phyloP scores from a whole-genome alignment of 2,888 invertebrate species.

The Sylvicola cinctus region DNA sequence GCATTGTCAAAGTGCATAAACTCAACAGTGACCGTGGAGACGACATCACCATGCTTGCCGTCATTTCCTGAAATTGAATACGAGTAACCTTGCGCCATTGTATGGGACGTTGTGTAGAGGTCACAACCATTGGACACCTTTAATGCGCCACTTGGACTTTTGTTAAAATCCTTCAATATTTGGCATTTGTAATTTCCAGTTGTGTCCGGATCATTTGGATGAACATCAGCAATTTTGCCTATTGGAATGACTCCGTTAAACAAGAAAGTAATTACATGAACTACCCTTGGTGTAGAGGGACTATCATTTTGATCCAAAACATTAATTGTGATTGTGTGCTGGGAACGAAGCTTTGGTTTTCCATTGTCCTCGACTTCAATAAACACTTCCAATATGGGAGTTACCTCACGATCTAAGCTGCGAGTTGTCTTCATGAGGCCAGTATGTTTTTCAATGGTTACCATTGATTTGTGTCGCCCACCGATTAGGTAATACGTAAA shows the following conservation, averaged over 20 bases:
- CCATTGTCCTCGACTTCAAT: conserved; percentile 83
- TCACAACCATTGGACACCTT: conserved; percentile 60
- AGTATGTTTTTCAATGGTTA: conserved; percentile 57
- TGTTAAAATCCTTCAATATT: conserved; percentile 41
- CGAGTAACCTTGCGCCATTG: conserved; percentile 50
- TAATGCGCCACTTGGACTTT: conserved; percentile 31
- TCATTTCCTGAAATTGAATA: conserved; percentile 75
- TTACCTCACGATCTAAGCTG: conserved; percentile 63
- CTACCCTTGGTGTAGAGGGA: conserved; percentile 65
- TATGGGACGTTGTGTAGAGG: conserved; percentile 46
- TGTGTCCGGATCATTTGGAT: conserved; percentile 81
- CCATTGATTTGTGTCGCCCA: conserved; percentile 53
- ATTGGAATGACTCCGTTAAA: conserved; percentile 54
- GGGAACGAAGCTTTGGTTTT: conserved; percentile 59
- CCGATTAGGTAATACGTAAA: conserved; percentile 64
- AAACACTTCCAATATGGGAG: conserved; percentile 48
- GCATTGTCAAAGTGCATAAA: conserved; percentile 60
- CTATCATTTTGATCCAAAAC: conserved; percentile 81
- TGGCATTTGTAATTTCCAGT: conserved; percentile 76
- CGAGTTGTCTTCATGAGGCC: conserved; percentile 61
- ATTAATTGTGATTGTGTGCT: conserved; percentile 51
- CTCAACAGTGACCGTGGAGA: conserved; percentile 69
- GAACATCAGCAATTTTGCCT: conserved; percentile 77
- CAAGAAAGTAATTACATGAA: conserved; percentile 56
- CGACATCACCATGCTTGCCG: conserved; percentile 67